phyloP scores from a whole-genome alignment of 2,888 invertebrate genomes.

The Gnatocerus cornutus region DNA sequence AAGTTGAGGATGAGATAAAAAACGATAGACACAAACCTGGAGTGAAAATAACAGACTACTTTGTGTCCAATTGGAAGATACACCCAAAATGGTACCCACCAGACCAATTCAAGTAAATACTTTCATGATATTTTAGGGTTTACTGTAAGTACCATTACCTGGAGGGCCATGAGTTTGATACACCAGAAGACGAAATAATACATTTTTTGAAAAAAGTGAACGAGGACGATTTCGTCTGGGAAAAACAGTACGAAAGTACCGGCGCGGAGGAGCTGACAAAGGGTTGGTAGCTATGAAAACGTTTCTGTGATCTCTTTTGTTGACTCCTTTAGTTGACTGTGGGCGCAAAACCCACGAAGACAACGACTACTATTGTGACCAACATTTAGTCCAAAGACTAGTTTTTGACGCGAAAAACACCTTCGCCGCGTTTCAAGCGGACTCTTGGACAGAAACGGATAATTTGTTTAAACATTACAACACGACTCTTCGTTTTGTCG shows the following conservation, averaged over 20 bases:
- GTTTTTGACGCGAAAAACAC: constrained; percentile 92
- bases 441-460: constrained; percentile 65
- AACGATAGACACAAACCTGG: constrained; percentile 77
- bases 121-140: constrained; percentile 75
- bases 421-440: constrained; percentile 70
- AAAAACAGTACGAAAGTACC: constrained; percentile 74
- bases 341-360: constrained; percentile 77
- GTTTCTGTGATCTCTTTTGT: not conserved
- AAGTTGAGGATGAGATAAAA: constrained; percentile 85
- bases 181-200: constrained; percentile 83
- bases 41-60: constrained; percentile 82
- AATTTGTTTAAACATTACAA: constrained; percentile 80
- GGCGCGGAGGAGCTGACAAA: constrained; percentile 50
- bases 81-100: constrained; percentile 86
- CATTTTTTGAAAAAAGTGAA: constrained; percentile 83
- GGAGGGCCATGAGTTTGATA: constrained; percentile 82
- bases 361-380: constrained; percentile 88
- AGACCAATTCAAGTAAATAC: not conserved
- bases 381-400: constrained; percentile 87
- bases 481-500: constrained; percentile 85
- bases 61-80: constrained; percentile 83
- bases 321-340: constrained; percentile 75
- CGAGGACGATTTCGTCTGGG: constrained; percentile 76
- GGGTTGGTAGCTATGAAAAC: constrained; percentile 35
- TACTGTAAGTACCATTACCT: constrained; percentile 91